phyloP scores from a whole-genome alignment of 2,113 vertebrate genomes.

The Isichthys henryi region DNA sequence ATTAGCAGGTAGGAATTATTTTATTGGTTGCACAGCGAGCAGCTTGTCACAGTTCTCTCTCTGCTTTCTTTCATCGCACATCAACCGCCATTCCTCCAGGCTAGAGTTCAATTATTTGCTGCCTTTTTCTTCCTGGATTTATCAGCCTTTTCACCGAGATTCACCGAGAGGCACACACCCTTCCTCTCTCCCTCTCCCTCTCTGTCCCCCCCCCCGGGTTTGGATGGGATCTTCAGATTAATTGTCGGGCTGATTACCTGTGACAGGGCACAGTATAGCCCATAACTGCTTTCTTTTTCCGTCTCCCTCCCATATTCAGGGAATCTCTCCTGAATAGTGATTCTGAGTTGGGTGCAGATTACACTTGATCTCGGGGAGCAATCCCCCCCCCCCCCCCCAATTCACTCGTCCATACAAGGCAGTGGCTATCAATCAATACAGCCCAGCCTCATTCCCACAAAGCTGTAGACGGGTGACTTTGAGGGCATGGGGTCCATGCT shows the following conservation, averaged over 20 bases:
- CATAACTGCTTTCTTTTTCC: slow-evolving; percentile 8
- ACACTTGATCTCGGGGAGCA: slow-evolving; percentile 31
- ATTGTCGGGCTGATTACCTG: slow-evolving; percentile 30
- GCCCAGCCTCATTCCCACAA: slow-evolving; percentile 22
- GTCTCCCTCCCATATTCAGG: slow-evolving; percentile 17
- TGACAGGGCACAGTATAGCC: slow-evolving; percentile 21
- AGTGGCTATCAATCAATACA: slow-evolving; percentile 37
- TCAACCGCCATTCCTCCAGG: background rate
- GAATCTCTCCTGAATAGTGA: slow-evolving; percentile 39
- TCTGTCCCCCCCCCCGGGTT: background rate
- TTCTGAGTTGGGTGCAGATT: slow-evolving; percentile 32
- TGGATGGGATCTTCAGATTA: slow-evolving; percentile 19
- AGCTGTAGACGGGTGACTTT: slow-evolving; percentile 35
- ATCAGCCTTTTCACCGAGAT: background rate
- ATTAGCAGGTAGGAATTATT: background rate
- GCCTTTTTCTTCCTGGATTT: background rate
- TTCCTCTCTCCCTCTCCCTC: background rate
- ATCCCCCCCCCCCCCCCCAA: slow-evolving; percentile 7
- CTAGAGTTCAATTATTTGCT: background rate
- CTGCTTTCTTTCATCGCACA: background rate
- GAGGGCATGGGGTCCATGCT: slow-evolving; percentile 38
- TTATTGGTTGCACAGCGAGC: background rate
- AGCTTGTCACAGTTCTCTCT: background rate
- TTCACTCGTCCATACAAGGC: slow-evolving; percentile 9
- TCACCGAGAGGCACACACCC: background rate